Conservation (phyloP, 2,888 invertebrate genomes). For the Ommatoiulus sabulosus region DNA sequence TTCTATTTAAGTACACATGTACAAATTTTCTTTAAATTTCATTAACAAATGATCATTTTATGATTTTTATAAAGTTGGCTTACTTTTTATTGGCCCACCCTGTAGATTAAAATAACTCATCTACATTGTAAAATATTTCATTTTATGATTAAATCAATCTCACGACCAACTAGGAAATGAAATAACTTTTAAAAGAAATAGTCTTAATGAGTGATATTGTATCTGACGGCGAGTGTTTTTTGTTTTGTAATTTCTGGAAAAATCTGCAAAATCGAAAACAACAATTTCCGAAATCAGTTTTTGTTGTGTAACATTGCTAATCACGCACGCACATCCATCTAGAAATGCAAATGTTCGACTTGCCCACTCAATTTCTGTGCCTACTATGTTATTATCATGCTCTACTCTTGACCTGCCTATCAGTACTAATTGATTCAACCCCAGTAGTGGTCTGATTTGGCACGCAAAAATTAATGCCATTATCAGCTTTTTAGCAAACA, state of each 20-base stretch:
- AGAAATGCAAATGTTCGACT: neutral
- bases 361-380: constrained; percentile 8
- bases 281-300: neutral
- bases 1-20: too few relatives aligned
- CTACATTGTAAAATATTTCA: too few relatives aligned
- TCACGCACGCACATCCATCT: constrained; percentile 24
- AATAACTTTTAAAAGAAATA: neutral
- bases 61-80: too few relatives aligned
- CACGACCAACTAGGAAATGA: too few relatives aligned
- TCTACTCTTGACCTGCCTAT: constrained; percentile 12
- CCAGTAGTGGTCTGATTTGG: constrained; percentile 42
- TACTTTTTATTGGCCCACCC: too few relatives aligned
- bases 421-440: constrained; percentile 12
- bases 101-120: too few relatives aligned
- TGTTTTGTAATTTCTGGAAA: neutral
- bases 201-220: neutral
- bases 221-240: neutral
- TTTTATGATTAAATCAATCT: too few relatives aligned
- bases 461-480: constrained; percentile 12
- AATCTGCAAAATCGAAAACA: too few relatives aligned
- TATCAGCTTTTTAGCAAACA: neutral
- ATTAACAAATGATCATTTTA: too few relatives aligned
- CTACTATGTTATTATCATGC: constrained; percentile 11
- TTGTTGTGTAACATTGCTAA: neutral
- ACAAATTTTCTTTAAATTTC: too few relatives aligned